Conservation (phyloP, 1,140 invertebrate species). For the Aphis craccivora region DNA sequence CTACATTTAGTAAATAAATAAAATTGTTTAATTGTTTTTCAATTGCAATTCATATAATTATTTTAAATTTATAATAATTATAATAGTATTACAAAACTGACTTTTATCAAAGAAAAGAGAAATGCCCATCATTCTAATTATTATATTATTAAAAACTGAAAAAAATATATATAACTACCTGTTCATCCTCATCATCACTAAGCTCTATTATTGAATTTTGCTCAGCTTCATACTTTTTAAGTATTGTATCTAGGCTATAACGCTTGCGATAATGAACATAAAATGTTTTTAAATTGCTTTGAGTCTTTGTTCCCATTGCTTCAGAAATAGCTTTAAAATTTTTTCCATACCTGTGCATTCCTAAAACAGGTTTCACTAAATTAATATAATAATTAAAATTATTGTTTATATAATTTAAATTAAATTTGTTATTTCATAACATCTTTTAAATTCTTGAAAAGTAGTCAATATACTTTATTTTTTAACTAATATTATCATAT, state of each 20-base stretch:
- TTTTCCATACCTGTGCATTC: constrained; percentile 91
- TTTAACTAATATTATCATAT: background rate
- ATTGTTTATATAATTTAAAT: background rate
- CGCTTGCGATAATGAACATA: constrained; percentile 88
- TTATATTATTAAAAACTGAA: background rate
- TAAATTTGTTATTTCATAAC: background rate
- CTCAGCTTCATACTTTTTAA: constrained; percentile 87
- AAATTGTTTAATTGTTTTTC: too few relatives aligned
- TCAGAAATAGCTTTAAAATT: constrained; percentile 96
- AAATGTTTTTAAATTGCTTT: constrained; percentile 89
- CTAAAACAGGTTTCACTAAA: constrained; percentile 62
- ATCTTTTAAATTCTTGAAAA: background rate
- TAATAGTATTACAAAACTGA: too few relatives aligned
- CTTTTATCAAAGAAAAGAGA: background rate
- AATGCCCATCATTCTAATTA: background rate
- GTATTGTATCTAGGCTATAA: constrained; percentile 88
- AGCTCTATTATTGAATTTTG: constrained; percentile 68
- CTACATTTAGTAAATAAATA: background rate
- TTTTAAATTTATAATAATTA: too few relatives aligned
- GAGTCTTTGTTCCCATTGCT: constrained; percentile 93
- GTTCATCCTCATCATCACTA: constrained; percentile 54
- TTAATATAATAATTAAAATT: background rate
- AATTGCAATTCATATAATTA: too few relatives aligned
- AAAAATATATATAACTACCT: constrained; percentile 28
- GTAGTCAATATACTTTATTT: background rate